phyloP scores from a whole-genome alignment of 2,797 vertebrate species.

The Siniperca scherzeri region DNA sequence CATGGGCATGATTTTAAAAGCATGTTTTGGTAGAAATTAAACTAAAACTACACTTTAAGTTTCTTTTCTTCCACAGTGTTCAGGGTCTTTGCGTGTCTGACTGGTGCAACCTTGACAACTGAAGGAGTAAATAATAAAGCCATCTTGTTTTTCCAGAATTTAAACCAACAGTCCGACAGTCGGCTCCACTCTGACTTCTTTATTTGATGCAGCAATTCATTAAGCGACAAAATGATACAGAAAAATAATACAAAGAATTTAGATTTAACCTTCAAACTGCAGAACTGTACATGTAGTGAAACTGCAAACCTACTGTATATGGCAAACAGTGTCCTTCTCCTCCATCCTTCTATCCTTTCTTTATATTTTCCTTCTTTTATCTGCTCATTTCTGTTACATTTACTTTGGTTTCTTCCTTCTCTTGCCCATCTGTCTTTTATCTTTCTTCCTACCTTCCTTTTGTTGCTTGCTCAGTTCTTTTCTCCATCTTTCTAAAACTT shows the following conservation, averaged over 20 bases:
- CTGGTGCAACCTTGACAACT: constrained; percentile 26
- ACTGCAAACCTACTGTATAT: constrained; percentile 1
- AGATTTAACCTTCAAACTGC: constrained; percentile 21
- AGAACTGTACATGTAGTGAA: neutral
- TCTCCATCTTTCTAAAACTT: constrained; percentile 13
- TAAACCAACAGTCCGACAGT: constrained; percentile 21
- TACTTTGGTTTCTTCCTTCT: neutral
- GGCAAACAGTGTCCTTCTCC: neutral
- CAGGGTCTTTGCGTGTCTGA: neutral
- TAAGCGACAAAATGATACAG: constrained; percentile 15
- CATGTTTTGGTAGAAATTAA: neutral
- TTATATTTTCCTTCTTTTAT: neutral
- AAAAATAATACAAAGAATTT: constrained; percentile 29
- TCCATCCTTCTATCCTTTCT: neutral
- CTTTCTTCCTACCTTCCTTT: neutral
- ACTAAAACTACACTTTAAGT: neutral
- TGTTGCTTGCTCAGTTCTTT: neutral
- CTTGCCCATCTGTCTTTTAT: neutral
- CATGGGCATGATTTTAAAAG: neutral
- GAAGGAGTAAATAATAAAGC: constrained; percentile 17
- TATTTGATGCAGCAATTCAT: constrained; percentile 30
- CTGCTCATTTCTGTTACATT: neutral
- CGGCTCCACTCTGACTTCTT: constrained; percentile 2
- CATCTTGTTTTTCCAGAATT: constrained; percentile 10
- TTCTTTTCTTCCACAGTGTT: neutral